A percentile compares a stretch with the other conserved stretches of the same genome.
These are phyloP conservation scores for Phalanger gymnotis DNA, from an alignment of 2,797 vertebrate species.

Conservation along the genomic window DNA sequence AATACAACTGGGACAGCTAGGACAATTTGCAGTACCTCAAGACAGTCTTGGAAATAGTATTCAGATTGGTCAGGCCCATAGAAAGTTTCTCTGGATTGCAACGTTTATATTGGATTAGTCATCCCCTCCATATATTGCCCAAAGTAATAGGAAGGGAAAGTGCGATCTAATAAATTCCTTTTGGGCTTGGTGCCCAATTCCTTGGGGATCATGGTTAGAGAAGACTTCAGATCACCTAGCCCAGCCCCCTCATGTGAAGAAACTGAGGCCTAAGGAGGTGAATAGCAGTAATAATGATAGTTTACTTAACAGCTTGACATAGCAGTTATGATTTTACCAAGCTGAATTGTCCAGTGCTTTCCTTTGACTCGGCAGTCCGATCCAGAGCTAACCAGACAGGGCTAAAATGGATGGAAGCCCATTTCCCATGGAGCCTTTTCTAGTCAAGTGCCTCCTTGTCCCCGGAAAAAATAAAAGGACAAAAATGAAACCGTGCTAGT, in stretches of 20 bases:
- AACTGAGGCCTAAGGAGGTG: neutral
- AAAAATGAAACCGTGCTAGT: neutral
- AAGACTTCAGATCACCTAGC: neutral
- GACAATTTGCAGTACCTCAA: slow-evolving; percentile 26
- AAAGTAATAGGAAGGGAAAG: neutral
- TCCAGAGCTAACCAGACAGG: neutral
- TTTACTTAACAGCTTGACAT: neutral
- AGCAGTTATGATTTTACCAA: neutral
- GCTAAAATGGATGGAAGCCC: neutral
- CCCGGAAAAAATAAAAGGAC: neutral
- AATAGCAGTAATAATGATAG: neutral
- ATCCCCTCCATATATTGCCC: neutral
- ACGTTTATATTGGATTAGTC: slow-evolving; percentile 22
- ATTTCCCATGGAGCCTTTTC: neutral
- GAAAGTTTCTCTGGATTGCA: slow-evolving; percentile 31
- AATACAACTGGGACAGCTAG: neutral
- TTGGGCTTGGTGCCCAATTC: neutral
- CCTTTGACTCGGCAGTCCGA: neutral
- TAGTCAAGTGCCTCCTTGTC: neutral
- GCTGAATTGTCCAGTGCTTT: neutral
- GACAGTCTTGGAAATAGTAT: slow-evolving; percentile 30
- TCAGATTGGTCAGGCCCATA: slow-evolving; percentile 9
- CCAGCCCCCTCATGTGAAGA: neutral
- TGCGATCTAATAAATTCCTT: neutral
- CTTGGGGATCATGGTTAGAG: neutral